Evolutionary conservation across 2,113 vertebrate species (phyloP).

Genomic region (Atherinomorus stipes): DNA sequence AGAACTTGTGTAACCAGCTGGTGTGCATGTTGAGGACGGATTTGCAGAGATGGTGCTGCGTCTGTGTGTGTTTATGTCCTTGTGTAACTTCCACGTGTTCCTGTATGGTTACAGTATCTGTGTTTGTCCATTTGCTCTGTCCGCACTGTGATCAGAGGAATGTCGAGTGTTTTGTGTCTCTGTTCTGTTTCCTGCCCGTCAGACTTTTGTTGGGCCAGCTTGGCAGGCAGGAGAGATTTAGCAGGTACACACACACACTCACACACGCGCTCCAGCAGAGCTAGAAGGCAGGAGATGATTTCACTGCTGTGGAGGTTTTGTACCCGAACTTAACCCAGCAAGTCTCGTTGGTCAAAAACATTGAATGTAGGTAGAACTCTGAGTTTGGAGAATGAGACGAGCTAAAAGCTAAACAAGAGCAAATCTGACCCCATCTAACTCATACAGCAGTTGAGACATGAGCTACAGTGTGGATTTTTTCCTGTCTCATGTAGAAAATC

Average conservation of each 20-base stretch:
- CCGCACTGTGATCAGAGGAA: conserved; percentile 62
- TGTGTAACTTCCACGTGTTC: conserved; percentile 59
- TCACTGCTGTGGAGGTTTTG: conserved; percentile 1
- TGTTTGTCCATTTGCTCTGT: conserved; percentile 27
- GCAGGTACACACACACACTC: conserved; percentile 43
- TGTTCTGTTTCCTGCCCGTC: conserved; percentile 53
- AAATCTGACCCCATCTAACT: too few species aligned
- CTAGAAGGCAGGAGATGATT: conserved; percentile 6
- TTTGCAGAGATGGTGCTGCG: conserved; percentile 11
- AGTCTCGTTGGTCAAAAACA: too few species aligned
- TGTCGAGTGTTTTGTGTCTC: conserved; percentile 64
- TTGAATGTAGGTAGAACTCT: too few species aligned
- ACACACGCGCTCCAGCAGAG: conserved; percentile 5
- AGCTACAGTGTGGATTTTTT: too few species aligned
- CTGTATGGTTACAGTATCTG: conserved; percentile 15
- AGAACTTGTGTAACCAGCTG: conserved; percentile 56
- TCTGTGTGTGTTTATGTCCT: conserved; percentile 34
- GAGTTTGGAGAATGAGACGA: too few species aligned
- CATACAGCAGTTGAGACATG: too few species aligned
- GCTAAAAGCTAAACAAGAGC: too few species aligned
- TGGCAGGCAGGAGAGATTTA: conserved; percentile 58
- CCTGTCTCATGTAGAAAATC: too few species aligned
- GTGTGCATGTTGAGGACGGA: conserved; percentile 26
- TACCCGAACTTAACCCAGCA: conserved; percentile 10
- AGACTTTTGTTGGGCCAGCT: conserved; percentile 48